phyloP scores from a whole-genome alignment of 2,797 vertebrate genomes.

The Bradypodion ventrale region DNA sequence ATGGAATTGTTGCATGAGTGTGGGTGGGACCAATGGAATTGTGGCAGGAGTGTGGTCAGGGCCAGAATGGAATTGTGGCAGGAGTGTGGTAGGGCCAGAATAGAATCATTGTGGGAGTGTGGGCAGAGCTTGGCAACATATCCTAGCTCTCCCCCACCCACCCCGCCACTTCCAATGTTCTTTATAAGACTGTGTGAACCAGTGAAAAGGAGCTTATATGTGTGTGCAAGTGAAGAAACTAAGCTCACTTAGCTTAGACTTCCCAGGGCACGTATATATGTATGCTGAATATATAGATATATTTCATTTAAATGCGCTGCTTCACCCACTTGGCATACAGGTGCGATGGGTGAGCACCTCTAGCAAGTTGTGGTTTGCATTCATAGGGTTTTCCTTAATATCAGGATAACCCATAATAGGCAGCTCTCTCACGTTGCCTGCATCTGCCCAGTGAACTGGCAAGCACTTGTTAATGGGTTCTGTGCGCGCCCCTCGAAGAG shows the following conservation, averaged over 20 bases:
- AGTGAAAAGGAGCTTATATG: background rate
- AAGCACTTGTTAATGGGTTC: conserved; percentile 12
- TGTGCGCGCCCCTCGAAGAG: background rate
- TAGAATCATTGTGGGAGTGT: background rate
- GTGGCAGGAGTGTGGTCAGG: too few species aligned
- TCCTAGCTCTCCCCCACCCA: background rate
- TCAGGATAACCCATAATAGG: conserved; percentile 5
- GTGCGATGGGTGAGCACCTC: background rate
- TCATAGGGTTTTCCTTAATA: background rate
- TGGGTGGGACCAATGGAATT: too few species aligned
- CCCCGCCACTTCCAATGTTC: background rate
- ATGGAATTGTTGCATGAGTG: background rate
- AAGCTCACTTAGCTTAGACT: background rate
- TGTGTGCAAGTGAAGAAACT: background rate
- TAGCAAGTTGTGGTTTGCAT: background rate
- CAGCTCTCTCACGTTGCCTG: background rate
- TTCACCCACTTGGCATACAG: background rate
- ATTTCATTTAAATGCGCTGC: conserved; percentile 14
- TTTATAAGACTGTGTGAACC: too few species aligned
- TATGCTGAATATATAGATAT: background rate
- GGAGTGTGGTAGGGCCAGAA: too few species aligned
- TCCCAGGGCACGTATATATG: background rate
- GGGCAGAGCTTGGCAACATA: background rate
- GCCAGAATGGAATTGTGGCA: background rate
- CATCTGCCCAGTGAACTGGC: conserved; percentile 6